phyloP scores from a whole-genome alignment of 2,113 vertebrate species.

The Gallinago jamesoni region DNA sequence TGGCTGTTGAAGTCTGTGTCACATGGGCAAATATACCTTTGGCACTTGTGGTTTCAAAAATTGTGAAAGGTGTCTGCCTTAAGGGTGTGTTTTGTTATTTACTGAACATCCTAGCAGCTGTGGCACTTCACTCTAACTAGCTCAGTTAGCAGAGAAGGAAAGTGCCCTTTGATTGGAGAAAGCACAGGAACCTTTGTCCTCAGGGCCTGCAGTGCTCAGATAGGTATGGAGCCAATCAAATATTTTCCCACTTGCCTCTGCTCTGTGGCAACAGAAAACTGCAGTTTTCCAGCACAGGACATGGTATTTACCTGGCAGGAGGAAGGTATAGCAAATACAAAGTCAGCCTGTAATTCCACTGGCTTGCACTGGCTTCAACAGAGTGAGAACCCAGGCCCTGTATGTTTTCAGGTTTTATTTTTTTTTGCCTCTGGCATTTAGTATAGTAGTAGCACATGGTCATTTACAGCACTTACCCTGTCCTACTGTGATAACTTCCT shows the following conservation, averaged over 20 bases:
- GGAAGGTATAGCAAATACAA: not conserved
- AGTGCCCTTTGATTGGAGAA: not conserved
- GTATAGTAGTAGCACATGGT: not conserved
- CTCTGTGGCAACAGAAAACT: not conserved
- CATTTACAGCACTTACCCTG: not conserved
- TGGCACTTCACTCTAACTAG: not conserved
- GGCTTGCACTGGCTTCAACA: not conserved
- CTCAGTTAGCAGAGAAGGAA: not conserved
- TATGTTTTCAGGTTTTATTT: not conserved
- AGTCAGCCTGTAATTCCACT: not conserved
- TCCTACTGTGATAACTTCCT: not conserved
- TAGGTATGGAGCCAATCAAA: not conserved
- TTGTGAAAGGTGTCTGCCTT: not conserved
- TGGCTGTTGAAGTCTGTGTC: not conserved
- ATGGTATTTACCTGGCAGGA: not conserved
- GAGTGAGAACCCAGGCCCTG: no score
- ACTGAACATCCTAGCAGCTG: not conserved
- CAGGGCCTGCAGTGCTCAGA: not conserved
- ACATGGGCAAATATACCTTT: not conserved
- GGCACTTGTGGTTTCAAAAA: not conserved
- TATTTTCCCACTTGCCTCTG: not conserved
- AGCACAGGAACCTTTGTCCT: not conserved
- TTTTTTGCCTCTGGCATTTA: not conserved
- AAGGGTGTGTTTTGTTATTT: not conserved
- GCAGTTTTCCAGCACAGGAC: fast-evolving